phyloP scores from a whole-genome alignment of 2,113 vertebrate species.

The Phalacrocorax aristotelis region DNA sequence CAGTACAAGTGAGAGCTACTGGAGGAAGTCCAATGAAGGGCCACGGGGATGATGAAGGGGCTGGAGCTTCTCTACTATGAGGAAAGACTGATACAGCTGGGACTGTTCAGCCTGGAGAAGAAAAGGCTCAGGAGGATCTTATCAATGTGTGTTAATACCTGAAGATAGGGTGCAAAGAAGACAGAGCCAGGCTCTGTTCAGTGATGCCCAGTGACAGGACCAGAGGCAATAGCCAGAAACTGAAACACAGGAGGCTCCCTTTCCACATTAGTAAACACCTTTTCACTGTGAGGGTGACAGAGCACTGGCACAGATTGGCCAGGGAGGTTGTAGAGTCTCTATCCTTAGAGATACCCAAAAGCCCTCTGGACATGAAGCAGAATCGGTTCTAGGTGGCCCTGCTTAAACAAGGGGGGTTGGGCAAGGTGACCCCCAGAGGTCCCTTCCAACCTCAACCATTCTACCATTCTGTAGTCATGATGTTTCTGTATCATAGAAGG shows the following conservation, averaged over 20 bases:
- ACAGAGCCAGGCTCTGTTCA: not conserved
- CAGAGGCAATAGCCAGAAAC: no score
- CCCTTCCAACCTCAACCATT: not conserved
- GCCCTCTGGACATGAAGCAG: no score
- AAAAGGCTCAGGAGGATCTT: not conserved
- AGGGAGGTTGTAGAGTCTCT: not conserved
- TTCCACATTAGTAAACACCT: not conserved
- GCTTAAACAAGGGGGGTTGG: not conserved
- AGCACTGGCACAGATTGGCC: not conserved
- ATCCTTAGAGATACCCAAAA: not conserved
- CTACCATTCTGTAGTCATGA: not conserved
- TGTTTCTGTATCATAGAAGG: not conserved
- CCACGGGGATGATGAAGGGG: not conserved
- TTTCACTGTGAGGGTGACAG: not conserved
- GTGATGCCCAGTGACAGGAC: no score
- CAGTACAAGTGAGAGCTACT: not conserved
- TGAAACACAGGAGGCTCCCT: not conserved
- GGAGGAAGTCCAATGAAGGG: not conserved
- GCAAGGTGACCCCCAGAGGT: not conserved
- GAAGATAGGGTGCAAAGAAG: not conserved
- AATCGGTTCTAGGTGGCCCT: fast-evolving
- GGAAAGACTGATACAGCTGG: not conserved
- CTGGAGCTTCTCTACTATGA: not conserved
- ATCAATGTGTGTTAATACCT: fast-evolving
- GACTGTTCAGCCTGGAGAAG: not conserved